Evolutionary conservation across 2,888 invertebrate species (phyloP), one percentile per base, ranked within the genome.

Genomic region (Bellardia pandia): DNA sequence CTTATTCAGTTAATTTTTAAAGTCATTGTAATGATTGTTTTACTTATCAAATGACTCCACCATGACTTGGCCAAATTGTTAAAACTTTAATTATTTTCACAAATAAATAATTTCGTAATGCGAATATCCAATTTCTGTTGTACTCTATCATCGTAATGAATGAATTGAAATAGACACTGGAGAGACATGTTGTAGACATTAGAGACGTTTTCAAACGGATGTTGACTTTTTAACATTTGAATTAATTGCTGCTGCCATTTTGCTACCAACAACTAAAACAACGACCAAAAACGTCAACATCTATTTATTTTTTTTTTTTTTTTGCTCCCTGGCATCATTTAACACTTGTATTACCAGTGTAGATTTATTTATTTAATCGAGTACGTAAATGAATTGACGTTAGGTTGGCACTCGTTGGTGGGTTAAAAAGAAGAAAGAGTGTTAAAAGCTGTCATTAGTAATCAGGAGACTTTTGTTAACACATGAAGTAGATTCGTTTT

Each of bases 61-160:
- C 81, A 91, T 91, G 90, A 86, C 85, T 75, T 37, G 76, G 83
- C 86, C 89, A 90, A 91, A 90, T 90, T 72, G 80, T 89, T 89
- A 62, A 84, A 91, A 92, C 89, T 92, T 92, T 92, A 92, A 92
- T 92, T 92, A 91, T 92, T 92, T 91, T 88, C 72, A 84, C 89
- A 86, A 87, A 88, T 85, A 87, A 87, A 85, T 87, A 85, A 81
- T 85, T 87, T 87, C 64, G 85, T 81, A 69, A 81, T 77, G 45
- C 56, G 60, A 45, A 69, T 42, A 69, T 40, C 16, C 64, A 40
- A 37, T 33, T 80, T 42, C 45, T 30, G 62, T 23, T 64, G 62
- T 62, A 2, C n/a, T 72, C n/a, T 72, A 33, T 53, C 9, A 42
- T 69, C 13, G 30, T 66, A 79, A 82, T 66, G 76, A 77, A 51